Conservation (phyloP, 2,113 vertebrate species). For the Hemicordylus capensis region DNA sequence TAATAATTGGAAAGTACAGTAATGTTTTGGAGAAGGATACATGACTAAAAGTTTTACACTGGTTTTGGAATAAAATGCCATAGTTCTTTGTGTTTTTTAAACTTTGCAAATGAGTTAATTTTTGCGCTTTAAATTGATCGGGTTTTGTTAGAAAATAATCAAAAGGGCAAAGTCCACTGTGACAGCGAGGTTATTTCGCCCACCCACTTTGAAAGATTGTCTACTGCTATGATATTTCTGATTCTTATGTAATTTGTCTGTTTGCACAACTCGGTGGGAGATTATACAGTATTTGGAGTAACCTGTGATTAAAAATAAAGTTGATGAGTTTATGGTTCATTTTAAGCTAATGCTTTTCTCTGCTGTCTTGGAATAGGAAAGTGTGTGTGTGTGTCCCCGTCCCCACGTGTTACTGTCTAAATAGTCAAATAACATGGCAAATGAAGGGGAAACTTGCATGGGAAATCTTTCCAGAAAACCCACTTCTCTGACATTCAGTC, state of each 20-base stretch:
- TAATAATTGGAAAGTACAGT: constrained; percentile 38
- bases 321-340: constrained; percentile 18
- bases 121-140: constrained; percentile 4
- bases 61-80: constrained; percentile 55
- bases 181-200: not conserved
- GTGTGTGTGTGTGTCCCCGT: not conserved
- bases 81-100: constrained; percentile 47
- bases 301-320: constrained; percentile 55
- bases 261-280: constrained; percentile 33
- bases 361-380: not conserved
- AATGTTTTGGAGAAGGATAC: not conserved
- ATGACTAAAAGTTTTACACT: constrained; percentile 18
- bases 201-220: not conserved
- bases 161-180: constrained; percentile 25
- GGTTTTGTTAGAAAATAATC: not conserved
- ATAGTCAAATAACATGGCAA: too few relatives aligned
- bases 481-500: too few relatives aligned
- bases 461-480: too few relatives aligned
- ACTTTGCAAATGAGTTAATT: constrained; percentile 32
- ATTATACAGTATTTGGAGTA: constrained; percentile 5
- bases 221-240: constrained; percentile 47
- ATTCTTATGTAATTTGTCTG: constrained; percentile 29
- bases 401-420: too few relatives aligned
- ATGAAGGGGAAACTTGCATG: too few relatives aligned
- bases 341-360: not conserved